Percentiles rank a stretch among this genome's conserved stretches.
Conservation (phyloP, 2,888 invertebrate species). For the Apamea sordens region DNA sequence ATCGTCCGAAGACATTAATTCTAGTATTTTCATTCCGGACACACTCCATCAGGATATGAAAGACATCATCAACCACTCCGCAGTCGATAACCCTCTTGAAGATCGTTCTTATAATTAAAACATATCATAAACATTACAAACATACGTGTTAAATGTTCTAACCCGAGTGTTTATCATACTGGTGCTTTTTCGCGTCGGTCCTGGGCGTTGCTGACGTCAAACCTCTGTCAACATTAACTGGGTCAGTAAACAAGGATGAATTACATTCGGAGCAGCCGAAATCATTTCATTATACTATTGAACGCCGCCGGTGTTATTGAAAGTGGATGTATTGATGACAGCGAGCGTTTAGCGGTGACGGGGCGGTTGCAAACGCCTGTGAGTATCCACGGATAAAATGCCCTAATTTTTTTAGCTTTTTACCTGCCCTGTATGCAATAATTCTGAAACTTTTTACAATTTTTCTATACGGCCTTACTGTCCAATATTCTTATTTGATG, state of each 20-base stretch:
- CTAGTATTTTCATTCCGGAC: no score
- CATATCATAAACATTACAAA: slow-evolving; percentile 75
- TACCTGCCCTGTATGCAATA: background rate
- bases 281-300: slow-evolving; percentile 77
- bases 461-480: background rate
- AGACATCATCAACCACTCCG: no score
- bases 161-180: slow-evolving; percentile 76
- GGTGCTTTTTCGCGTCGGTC: slow-evolving; percentile 79
- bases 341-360: slow-evolving; percentile 46
- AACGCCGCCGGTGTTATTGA: slow-evolving; percentile 64
- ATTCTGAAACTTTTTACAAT: background rate
- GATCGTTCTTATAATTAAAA: slow-evolving; percentile 77
- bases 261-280: slow-evolving; percentile 82
- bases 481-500: slow-evolving; percentile 15
- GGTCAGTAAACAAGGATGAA: slow-evolving; percentile 86
- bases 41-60: no score
- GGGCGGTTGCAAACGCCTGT: slow-evolving; percentile 27
- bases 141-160: slow-evolving; percentile 77
- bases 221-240: slow-evolving; percentile 87
- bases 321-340: slow-evolving; percentile 59
- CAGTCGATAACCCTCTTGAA: slow-evolving; percentile 61
- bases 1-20: no score
- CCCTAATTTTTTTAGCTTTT: background rate
- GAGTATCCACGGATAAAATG: slow-evolving; percentile 43
- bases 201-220: slow-evolving; percentile 84